phyloP scores from a whole-genome alignment of 2,113 vertebrate genomes.

The Hippocampus guttulatus region DNA sequence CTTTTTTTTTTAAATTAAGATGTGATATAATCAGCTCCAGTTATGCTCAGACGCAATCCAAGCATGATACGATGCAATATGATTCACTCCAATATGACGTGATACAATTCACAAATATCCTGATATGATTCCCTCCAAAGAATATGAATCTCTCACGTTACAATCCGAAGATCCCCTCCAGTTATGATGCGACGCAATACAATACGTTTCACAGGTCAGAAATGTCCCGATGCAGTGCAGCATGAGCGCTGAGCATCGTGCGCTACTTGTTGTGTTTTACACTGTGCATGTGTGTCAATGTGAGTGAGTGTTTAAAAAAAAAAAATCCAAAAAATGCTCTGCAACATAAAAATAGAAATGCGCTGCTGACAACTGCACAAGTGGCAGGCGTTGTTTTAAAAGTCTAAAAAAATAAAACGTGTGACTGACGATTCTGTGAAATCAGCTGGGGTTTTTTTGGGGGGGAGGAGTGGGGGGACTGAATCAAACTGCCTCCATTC shows the following conservation, averaged over 20 bases:
- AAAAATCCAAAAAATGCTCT: background rate
- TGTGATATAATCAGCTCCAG: too few species aligned
- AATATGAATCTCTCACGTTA: background rate
- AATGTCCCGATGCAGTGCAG: background rate
- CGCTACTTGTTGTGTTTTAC: background rate
- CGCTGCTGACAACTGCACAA: background rate
- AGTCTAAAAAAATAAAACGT: background rate
- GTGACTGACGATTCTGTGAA: background rate
- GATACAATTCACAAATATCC: too few species aligned
- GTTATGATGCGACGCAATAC: background rate
- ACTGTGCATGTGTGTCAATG: background rate
- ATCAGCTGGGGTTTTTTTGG: background rate
- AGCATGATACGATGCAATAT: too few species aligned
- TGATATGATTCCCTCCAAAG: too few species aligned
- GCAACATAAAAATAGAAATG: background rate
- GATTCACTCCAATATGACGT: too few species aligned
- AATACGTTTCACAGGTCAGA: background rate
- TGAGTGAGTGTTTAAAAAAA: background rate
- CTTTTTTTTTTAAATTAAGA: too few species aligned
- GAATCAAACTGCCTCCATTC: conserved; percentile 12
- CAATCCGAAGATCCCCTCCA: background rate
- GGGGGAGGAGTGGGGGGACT: background rate
- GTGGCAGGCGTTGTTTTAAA: background rate
- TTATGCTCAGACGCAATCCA: too few species aligned
- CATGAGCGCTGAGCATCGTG: background rate